Base-by-base conservation (phyloP, 2,888 invertebrate genomes). In the Sphinx pinastri region DNA sequence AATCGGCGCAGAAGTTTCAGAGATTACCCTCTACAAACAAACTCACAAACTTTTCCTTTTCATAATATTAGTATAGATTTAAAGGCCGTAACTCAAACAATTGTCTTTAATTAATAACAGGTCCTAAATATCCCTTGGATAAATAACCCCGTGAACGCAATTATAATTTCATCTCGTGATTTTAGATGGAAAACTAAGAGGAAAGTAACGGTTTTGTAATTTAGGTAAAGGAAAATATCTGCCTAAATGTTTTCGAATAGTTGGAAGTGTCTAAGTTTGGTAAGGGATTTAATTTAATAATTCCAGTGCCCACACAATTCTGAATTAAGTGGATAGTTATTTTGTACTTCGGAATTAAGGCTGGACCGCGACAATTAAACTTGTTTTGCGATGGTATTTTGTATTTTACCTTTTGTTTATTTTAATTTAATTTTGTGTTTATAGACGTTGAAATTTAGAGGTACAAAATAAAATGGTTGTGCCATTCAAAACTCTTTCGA, bases 61-160 rank as follows among this genome's bases (percentile, higher is more conserved):
- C 2, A 25, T 25, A 25, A 25, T 25, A 25, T 25, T 2, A 25
- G 25, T 38, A 8, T 38, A 38, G 19, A 58, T 58, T 68, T 68
- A 72, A 45, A 38, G 67, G 67, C 14, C 19, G 49, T 68, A 68
- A 72, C 68, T 71, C 60, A 68, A 31, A 71, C 68, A 70, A 77
- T 71, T 71, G 70, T 38, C 55, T 60, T 71, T 71, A 75, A 78
- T 78, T 71, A 76, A 73, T 70, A 57, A 70, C 57, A 68, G 73
- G 58, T 31, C 13, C 19, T 69, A 60, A 71, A 71, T 68, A 69
- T 47, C 68, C 66, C 68, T 52, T 60, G 51, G 47, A 67, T 54
- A 72, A 76, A 75, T 74, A 72, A 66, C 38, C 19, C 67, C 59
- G 31, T 31, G 60, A 60, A 70, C 60, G 69, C 60, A 71, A 73